These are phyloP conservation scores for Scopus umbretta DNA, from an alignment of 2,113 vertebrate genomes.

Conservation along the genomic window DNA sequence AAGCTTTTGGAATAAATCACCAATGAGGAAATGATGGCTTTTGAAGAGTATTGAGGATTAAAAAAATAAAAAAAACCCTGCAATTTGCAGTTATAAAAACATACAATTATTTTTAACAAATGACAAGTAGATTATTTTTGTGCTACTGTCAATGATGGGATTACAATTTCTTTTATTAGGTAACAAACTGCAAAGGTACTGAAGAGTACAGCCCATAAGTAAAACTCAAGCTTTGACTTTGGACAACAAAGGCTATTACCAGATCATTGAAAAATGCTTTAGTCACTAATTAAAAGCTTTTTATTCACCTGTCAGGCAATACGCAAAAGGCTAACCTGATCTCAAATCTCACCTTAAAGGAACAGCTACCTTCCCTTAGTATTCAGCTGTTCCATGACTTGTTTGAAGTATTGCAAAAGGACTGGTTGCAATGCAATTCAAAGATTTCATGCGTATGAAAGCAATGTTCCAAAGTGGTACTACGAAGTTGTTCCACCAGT, in stretches of 20 bases:
- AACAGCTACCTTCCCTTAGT: background rate
- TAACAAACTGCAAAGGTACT: background rate
- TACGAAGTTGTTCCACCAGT: background rate
- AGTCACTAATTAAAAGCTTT: background rate
- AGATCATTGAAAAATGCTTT: background rate
- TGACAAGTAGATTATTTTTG: background rate
- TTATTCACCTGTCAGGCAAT: background rate
- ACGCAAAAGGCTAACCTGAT: background rate
- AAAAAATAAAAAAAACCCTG: background rate
- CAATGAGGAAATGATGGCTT: background rate
- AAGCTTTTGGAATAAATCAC: background rate
- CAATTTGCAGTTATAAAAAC: conserved; percentile 31
- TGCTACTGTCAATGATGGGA: background rate
- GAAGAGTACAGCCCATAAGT: background rate
- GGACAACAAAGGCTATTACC: background rate
- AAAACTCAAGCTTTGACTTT: background rate
- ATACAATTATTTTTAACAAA: background rate
- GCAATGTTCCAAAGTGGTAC: background rate
- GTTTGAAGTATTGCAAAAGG: background rate
- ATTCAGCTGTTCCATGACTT: background rate
- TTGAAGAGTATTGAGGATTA: background rate
- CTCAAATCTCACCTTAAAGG: background rate
- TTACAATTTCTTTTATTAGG: background rate
- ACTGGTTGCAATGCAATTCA: background rate
- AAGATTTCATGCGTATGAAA: background rate